These are phyloP conservation scores for Neodontobutis hainanensis DNA, from an alignment of 2,113 vertebrate species.

Conservation along the genomic window DNA sequence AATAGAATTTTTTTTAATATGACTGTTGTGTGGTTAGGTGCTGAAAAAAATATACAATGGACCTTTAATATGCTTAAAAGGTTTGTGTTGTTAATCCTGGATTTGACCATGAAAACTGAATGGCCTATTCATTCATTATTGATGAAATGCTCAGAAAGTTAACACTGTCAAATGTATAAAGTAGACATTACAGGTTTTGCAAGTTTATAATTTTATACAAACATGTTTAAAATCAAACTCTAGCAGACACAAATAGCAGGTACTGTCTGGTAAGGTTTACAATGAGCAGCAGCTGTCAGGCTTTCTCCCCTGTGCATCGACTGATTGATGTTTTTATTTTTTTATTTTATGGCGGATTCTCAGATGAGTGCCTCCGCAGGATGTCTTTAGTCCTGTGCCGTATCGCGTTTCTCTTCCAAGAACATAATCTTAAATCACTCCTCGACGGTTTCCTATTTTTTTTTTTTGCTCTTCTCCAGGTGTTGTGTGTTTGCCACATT, in stretches of 20 bases:
- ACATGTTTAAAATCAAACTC: not conserved
- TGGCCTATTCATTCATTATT: too few relatives aligned
- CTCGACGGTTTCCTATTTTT: constrained; percentile 31
- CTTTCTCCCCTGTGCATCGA: constrained; percentile 16
- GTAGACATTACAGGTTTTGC: too few relatives aligned
- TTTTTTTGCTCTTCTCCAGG: constrained; percentile 42
- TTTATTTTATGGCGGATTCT: constrained; percentile 48
- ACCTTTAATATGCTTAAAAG: too few relatives aligned
- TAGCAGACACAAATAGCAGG: too few relatives aligned
- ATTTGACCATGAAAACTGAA: too few relatives aligned
- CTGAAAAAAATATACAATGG: too few relatives aligned
- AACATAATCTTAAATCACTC: constrained; percentile 54
- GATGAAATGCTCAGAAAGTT: too few relatives aligned
- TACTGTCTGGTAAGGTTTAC: constrained; percentile 25
- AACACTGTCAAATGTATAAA: too few relatives aligned
- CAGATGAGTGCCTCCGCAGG: constrained; percentile 45
- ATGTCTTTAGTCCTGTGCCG: constrained; percentile 50
- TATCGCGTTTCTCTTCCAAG: constrained; percentile 54
- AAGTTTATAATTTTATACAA: too few relatives aligned
- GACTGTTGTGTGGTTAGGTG: too few relatives aligned
- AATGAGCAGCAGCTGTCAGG: constrained; percentile 58
- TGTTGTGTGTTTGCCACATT: constrained; percentile 7
- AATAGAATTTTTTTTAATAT: too few relatives aligned
- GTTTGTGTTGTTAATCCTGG: too few relatives aligned
- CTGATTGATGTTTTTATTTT: constrained; percentile 63